Conservation (phyloP, 2,113 vertebrate genomes). For the Mesocricetus auratus region DNA sequence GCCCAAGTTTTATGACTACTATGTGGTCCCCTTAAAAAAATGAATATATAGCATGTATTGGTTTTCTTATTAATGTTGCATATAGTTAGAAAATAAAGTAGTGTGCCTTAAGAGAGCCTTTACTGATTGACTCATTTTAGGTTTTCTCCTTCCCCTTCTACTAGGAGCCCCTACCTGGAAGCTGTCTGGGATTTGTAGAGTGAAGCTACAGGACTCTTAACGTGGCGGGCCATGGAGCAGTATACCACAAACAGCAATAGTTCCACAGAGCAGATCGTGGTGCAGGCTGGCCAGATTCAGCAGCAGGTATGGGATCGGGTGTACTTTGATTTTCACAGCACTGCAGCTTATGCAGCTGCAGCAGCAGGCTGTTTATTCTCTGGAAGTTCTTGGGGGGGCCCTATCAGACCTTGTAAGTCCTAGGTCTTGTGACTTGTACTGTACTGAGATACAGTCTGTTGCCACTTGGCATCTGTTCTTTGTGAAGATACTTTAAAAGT, state of each 20-base stretch:
- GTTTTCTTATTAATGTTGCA: not conserved
- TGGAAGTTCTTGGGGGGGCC: not conserved
- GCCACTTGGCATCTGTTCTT: not conserved
- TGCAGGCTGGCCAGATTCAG: slow-evolving; percentile 97
- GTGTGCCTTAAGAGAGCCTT: not conserved
- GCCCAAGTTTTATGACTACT: not conserved
- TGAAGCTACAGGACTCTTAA: slow-evolving; percentile 3
- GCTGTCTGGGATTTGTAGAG: slow-evolving; percentile 41
- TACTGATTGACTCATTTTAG: slow-evolving; percentile 5
- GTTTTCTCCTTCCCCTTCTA: slow-evolving; percentile 3
- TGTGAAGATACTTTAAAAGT: not conserved
- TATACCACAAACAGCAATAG: slow-evolving; percentile 95
- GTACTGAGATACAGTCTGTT: not conserved
- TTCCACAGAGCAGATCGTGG: slow-evolving; percentile 97
- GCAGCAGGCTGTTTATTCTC: not conserved
- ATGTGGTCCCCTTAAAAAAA: not conserved
- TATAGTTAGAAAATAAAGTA: not conserved
- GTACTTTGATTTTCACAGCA: not conserved
- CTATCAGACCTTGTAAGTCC: not conserved
- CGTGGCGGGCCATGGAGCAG: slow-evolving; percentile 93
- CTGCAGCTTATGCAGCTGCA: not conserved
- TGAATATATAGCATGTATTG: not conserved
- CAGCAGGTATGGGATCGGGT: slow-evolving; percentile 91
- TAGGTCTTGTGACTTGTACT: not conserved
- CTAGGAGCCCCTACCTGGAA: slow-evolving; percentile 24